Evolutionary conservation across 2,888 invertebrate genomes (phyloP).

Genomic region (Dicycla oo): DNA sequence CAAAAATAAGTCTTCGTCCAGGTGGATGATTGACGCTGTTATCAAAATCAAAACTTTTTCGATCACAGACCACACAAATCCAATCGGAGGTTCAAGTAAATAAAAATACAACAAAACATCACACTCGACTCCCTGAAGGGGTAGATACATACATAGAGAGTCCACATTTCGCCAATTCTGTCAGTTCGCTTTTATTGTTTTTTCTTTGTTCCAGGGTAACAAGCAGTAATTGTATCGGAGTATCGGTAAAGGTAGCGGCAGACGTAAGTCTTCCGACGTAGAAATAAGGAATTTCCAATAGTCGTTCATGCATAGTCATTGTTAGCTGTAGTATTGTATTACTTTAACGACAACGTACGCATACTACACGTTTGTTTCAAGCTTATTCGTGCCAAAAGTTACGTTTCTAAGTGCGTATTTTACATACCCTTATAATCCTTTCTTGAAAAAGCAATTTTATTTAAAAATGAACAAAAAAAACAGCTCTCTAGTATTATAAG

Average conservation of each 20-base stretch:
- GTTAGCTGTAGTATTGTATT: slow-evolving; percentile 80
- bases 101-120: background rate
- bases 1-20: background rate
- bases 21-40: background rate
- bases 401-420: slow-evolving; percentile 63
- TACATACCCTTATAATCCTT: slow-evolving; percentile 52
- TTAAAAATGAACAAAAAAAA: slow-evolving; percentile 67
- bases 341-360: slow-evolving; percentile 68
- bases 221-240: slow-evolving; percentile 69
- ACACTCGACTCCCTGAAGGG: background rate
- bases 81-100: background rate
- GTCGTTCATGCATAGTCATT: slow-evolving; percentile 83
- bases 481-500: slow-evolving; percentile 82
- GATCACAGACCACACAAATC: background rate
- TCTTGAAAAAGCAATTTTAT: slow-evolving; percentile 56
- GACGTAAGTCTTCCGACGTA: slow-evolving; percentile 69
- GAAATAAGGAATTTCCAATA: slow-evolving; percentile 72
- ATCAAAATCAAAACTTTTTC: background rate
- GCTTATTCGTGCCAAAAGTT: slow-evolving; percentile 75
- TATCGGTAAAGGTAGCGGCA: slow-evolving; percentile 71
- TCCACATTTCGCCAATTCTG: background rate
- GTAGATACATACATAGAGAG: background rate
- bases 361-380: slow-evolving; percentile 69
- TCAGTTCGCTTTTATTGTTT: slow-evolving; percentile 24
- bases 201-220: slow-evolving; percentile 81